Conservation (phyloP, 2,888 invertebrate species). For the Nemotelus nigrinus region DNA sequence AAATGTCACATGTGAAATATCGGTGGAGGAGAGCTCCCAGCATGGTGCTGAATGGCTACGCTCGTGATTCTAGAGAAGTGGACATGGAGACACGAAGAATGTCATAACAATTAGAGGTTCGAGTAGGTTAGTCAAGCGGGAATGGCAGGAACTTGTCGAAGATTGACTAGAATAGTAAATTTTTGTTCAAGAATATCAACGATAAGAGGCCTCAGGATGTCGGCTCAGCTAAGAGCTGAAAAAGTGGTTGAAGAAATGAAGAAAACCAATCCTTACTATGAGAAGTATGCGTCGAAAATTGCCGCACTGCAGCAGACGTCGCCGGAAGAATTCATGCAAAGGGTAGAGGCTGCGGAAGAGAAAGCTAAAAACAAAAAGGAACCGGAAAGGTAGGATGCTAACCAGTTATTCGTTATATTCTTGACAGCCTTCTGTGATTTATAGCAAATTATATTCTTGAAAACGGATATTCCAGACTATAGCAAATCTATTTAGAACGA, state of each 20-base stretch:
- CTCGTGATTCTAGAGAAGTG: no score
- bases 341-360: constrained; percentile 67
- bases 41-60: no score
- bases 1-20: constrained; percentile 32
- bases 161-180: neutral
- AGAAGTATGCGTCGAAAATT: constrained; percentile 83
- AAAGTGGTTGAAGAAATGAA: constrained; percentile 67
- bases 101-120: neutral
- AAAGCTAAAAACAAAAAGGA: constrained; percentile 61
- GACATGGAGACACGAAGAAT: neutral
- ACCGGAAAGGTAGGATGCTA: constrained; percentile 52
- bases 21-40: constrained; percentile 9
- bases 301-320: constrained; percentile 77
- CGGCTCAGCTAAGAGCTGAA: constrained; percentile 63
- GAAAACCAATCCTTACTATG: constrained; percentile 78
- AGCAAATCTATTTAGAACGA: no score
- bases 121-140: neutral
- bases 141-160: constrained; percentile 21
- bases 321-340: constrained; percentile 77
- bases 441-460: no score
- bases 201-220: constrained; percentile 62
- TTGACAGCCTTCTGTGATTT: no score
- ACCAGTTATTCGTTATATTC: neutral
- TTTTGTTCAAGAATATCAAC: constrained; percentile 28
- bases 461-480: no score